These are phyloP conservation scores for Varroa destructor DNA, from an alignment of 1,140 invertebrate species.

Conservation along the genomic window DNA sequence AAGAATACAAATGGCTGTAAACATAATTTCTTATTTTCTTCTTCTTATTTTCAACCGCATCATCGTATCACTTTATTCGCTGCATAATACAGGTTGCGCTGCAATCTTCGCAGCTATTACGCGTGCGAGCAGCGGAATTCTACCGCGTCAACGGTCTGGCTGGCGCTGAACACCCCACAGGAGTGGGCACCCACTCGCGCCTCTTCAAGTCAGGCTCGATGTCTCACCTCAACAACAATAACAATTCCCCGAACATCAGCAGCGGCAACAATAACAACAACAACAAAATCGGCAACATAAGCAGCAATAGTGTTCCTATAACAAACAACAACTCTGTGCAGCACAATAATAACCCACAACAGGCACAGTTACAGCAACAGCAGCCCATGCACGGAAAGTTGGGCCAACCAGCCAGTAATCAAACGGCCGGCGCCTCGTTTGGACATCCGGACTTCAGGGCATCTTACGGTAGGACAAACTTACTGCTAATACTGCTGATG, in stretches of 20 bases:
- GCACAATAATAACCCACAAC: no score
- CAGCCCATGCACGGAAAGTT: no score
- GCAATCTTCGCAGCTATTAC: constrained; percentile 20
- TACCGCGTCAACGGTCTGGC: constrained; percentile 17
- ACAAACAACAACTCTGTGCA: no score
- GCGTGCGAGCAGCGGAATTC: constrained; percentile 23
- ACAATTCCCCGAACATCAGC: not conserved
- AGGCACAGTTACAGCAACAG: no score
- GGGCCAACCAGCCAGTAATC: not conserved
- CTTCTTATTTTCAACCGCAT: no score
- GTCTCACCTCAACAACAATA: constrained; percentile 22
- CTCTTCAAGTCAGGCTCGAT: constrained; percentile 25
- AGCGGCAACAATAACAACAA: constrained; percentile 18
- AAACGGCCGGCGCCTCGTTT: not conserved
- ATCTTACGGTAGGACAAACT: constrained; percentile 2
- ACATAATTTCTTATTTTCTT: no score
- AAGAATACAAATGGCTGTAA: no score
- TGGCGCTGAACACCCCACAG: not conserved
- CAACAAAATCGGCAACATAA: not conserved
- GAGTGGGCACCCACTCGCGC: not conserved
- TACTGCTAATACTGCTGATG: no score
- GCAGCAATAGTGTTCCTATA: not conserved
- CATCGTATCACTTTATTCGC: no score
- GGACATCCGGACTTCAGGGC: constrained; percentile 27
- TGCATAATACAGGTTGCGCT: constrained; percentile 2